A percentile compares a stretch with the other conserved stretches of the same genome.
Conservation (phyloP, 2,113 vertebrate genomes). For the Bos indicus region DNA sequence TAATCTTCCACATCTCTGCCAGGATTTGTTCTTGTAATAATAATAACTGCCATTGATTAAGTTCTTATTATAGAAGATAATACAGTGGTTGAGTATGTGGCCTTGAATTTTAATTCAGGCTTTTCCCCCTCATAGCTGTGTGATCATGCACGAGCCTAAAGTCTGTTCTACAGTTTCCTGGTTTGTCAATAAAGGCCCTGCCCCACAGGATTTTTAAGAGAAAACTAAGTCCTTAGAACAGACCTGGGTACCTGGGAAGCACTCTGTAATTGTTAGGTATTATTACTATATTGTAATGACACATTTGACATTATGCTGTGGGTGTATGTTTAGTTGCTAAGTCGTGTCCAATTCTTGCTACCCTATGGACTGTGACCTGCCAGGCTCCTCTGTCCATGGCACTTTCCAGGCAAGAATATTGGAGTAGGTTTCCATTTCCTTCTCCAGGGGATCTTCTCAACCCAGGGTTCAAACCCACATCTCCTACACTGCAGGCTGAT, state of each 20-base stretch:
- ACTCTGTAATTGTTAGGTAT: not conserved
- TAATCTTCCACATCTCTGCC: not conserved
- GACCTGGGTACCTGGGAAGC: not conserved
- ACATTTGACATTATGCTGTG: not conserved
- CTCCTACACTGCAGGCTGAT: not conserved
- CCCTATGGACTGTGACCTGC: not conserved
- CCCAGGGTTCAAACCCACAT: not conserved
- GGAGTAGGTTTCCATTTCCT: not conserved
- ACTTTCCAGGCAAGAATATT: not conserved
- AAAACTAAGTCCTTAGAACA: conserved; percentile 8
- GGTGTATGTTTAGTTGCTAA: not conserved
- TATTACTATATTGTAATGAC: not conserved
- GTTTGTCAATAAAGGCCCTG: not conserved
- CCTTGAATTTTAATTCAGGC: not conserved
- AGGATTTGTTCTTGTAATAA: not conserved
- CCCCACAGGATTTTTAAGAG: not conserved
- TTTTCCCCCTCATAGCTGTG: not conserved
- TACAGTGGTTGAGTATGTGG: not conserved
- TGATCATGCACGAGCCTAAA: not conserved
- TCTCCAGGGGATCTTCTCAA: not conserved
- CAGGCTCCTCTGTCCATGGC: not conserved
- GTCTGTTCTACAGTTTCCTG: not conserved
- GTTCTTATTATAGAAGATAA: not conserved
- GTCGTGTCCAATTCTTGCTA: not conserved
- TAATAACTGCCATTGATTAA: not conserved